phyloP scores from a whole-genome alignment of 2,113 vertebrate species.

The Cephalopholis sonnerati region DNA sequence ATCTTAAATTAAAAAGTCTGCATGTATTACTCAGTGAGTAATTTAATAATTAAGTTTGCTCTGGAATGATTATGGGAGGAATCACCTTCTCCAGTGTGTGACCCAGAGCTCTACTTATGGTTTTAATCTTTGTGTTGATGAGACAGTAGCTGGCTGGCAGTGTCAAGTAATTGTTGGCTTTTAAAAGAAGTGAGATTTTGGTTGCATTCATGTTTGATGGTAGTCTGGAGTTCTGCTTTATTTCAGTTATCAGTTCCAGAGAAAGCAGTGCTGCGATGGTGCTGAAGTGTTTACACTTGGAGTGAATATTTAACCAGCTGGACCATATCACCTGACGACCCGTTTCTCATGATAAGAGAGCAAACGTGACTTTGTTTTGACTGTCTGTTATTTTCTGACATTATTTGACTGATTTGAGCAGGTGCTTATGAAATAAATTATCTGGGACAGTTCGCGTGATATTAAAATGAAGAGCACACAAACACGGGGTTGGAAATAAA shows the following conservation, averaged over 20 bases:
- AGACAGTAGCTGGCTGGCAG: neutral
- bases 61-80: neutral
- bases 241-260: neutral
- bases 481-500: neutral
- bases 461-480: neutral
- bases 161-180: neutral
- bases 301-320: slow-evolving; percentile 65
- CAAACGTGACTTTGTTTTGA: slow-evolving; percentile 54
- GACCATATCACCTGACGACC: slow-evolving; percentile 19
- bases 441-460: neutral
- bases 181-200: neutral
- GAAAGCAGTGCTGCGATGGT: neutral
- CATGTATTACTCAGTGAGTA: neutral
- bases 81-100: neutral
- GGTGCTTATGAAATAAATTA: neutral
- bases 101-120: neutral
- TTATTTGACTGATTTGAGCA: slow-evolving; percentile 3
- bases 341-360: slow-evolving; percentile 41
- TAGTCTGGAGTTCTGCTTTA: neutral
- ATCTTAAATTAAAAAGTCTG: neutral
- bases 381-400: slow-evolving; percentile 10
- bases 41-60: neutral
- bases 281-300: neutral
- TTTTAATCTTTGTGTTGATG: neutral
- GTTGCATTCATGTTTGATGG: neutral